Percentiles rank a stretch among this genome's conserved stretches.
Evolutionary conservation across 2,888 invertebrate genomes (phyloP).

Genomic region (Chrysotoxum bicinctum): DNA sequence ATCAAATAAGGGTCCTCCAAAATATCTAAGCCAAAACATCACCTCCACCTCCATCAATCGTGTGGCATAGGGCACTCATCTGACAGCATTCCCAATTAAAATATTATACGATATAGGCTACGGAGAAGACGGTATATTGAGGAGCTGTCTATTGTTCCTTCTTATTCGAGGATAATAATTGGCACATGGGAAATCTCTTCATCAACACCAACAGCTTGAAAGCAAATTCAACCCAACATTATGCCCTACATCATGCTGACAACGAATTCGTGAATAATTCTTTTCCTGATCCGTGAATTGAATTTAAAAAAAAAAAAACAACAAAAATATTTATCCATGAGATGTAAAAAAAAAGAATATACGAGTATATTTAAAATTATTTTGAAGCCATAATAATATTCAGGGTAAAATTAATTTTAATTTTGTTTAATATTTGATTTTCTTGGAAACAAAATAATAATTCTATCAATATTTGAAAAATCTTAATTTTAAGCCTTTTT

Average conservation of each 20-base stretch:
- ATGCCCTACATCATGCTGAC: slow-evolving; percentile 15
- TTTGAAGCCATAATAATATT: slow-evolving; percentile 68
- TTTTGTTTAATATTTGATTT: slow-evolving; percentile 40
- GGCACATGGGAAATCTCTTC: slow-evolving; percentile 48
- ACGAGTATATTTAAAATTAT: slow-evolving; percentile 28
- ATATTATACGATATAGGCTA: slow-evolving; percentile 20
- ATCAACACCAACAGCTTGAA: neutral
- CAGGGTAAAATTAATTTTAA: slow-evolving; percentile 35
- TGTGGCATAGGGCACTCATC: slow-evolving; percentile 31
- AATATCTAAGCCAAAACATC: slow-evolving; percentile 1
- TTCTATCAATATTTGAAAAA: slow-evolving; percentile 50
- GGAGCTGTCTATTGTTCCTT: slow-evolving; percentile 33
- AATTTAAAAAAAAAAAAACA: slow-evolving; percentile 7
- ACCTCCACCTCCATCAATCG: slow-evolving; percentile 31
- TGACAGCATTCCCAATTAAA: slow-evolving; percentile 54
- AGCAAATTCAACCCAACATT: neutral
- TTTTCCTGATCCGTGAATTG: slow-evolving; percentile 1
- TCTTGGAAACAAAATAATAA: slow-evolving; percentile 57
- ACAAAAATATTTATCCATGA: neutral
- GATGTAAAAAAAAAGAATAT: neutral
- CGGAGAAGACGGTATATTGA: neutral
- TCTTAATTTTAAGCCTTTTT: slow-evolving; percentile 47
- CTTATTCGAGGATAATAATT: slow-evolving; percentile 47
- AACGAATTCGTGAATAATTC: slow-evolving; percentile 39
- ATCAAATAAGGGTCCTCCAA: slow-evolving; percentile 45